Conservation (phyloP, 1,140 invertebrate species). For the Dendrolimus kikuchii region DNA sequence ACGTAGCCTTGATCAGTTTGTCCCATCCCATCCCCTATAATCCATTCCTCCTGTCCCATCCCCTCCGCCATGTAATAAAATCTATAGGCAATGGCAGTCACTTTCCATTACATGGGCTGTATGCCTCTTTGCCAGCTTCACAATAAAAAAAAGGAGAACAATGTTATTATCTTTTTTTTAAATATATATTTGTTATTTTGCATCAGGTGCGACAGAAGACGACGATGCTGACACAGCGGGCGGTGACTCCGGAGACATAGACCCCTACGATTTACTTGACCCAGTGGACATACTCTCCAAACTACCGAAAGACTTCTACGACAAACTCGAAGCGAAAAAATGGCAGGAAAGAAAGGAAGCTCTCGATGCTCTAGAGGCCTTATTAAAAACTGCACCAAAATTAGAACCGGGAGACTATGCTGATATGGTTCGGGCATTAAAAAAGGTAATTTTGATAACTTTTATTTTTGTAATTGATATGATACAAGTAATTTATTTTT, state of each 20-base stretch:
- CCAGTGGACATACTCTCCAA: constrained; percentile 94
- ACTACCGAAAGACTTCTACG: constrained; percentile 96
- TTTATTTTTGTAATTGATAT: background rate
- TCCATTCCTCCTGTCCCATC: no score
- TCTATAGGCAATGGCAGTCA: no score
- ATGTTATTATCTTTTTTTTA: background rate
- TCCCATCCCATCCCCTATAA: no score
- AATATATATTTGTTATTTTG: constrained; percentile 6
- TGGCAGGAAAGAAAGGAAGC: constrained; percentile 98
- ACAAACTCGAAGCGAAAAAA: constrained; percentile 96
- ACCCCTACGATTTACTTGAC: constrained; percentile 92
- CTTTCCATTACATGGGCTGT: no score
- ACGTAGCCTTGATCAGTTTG: no score
- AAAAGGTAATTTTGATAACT: constrained; percentile 80
- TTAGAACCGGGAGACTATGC: constrained; percentile 94
- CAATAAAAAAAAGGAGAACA: no score
- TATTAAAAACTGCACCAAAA: constrained; percentile 87
- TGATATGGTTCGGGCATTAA: constrained; percentile 89
- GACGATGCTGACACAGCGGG: constrained; percentile 75
- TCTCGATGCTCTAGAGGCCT: constrained; percentile 84
- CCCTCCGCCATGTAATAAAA: no score
- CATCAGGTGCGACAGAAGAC: constrained; percentile 52
- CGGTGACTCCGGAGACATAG: constrained; percentile 80
- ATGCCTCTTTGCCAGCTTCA: no score
- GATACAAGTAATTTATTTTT: background rate